Evolutionary conservation across 1,140 invertebrate genomes (phyloP).

Genomic region (Leptonema lineaticorne): DNA sequence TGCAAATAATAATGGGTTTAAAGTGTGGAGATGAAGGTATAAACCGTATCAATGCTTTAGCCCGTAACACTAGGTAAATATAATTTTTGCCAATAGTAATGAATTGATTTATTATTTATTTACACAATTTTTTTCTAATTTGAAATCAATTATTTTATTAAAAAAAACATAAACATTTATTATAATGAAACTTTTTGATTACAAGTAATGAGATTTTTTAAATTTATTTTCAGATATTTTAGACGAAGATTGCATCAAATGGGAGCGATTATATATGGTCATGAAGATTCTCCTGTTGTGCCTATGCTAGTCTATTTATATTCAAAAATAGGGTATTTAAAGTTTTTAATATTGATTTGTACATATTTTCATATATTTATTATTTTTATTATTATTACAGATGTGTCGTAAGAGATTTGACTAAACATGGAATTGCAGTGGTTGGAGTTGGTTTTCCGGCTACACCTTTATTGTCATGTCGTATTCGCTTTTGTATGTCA

Average conservation of each 20-base stretch:
- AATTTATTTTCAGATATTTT: slow-evolving; percentile 69
- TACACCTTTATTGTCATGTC: slow-evolving; percentile 90
- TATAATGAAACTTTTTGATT: slow-evolving; percentile 10
- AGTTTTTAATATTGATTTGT: background rate
- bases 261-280: slow-evolving; percentile 95
- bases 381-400: slow-evolving; percentile 50
- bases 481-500: slow-evolving; percentile 94
- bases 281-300: slow-evolving; percentile 95
- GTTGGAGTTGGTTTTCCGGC: slow-evolving; percentile 98
- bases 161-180: background rate
- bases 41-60: slow-evolving; percentile 72
- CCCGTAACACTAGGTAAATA: slow-evolving; percentile 72
- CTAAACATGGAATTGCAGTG: slow-evolving; percentile 80
- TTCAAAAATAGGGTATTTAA: slow-evolving; percentile 85
- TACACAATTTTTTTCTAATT: background rate
- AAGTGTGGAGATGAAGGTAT: slow-evolving; percentile 77
- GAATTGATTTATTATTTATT: background rate
- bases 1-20: slow-evolving; percentile 86
- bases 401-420: slow-evolving; percentile 81
- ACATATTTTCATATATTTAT: slow-evolving; percentile 12
- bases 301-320: slow-evolving; percentile 93
- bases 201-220: background rate
- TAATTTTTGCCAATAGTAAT: background rate
- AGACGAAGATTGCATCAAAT: slow-evolving; percentile 82
- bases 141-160: background rate